These are phyloP conservation scores for Stegodyphus mimosarum DNA, from an alignment of 1,140 invertebrate genomes.

Conservation along the genomic window DNA sequence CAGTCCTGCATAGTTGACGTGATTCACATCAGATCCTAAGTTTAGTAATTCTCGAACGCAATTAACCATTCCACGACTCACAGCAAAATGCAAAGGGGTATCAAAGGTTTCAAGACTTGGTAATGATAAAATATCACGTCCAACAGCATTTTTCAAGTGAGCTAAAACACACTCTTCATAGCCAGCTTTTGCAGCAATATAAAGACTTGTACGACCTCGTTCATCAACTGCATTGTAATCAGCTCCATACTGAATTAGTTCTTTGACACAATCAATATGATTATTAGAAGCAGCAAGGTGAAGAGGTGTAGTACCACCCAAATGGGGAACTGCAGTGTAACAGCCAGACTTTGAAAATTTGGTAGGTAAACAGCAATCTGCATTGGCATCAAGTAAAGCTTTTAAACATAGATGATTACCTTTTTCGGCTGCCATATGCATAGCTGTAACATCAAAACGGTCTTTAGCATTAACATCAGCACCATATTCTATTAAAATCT, in stretches of 20 bases:
- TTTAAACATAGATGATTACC: constrained; percentile 65
- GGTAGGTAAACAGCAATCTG: constrained; percentile 65
- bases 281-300: constrained; percentile 64
- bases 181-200: constrained; percentile 65
- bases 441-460: constrained; percentile 67
- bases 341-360: constrained; percentile 66
- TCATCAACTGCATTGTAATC: constrained; percentile 68
- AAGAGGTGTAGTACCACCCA: constrained; percentile 53
- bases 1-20: constrained; percentile 64
- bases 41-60: constrained; percentile 65
- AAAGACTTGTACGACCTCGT: constrained; percentile 66
- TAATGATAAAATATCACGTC: constrained; percentile 67
- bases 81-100: constrained; percentile 68
- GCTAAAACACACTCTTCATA: constrained; percentile 65
- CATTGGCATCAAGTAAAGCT: constrained; percentile 65
- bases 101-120: constrained; percentile 66
- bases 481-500: constrained; percentile 64
- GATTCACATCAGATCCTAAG: constrained; percentile 67
- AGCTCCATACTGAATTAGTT: constrained; percentile 64
- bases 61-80: constrained; percentile 65
- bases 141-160: constrained; percentile 67
- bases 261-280: constrained; percentile 65
- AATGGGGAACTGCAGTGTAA: constrained; percentile 65
- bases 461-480: constrained; percentile 67
- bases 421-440: constrained; percentile 68